A percentile compares a stretch with the other conserved stretches of the same genome.
Evolutionary conservation across 2,888 invertebrate species (phyloP).

Genomic region (Ophion ellenae): DNA sequence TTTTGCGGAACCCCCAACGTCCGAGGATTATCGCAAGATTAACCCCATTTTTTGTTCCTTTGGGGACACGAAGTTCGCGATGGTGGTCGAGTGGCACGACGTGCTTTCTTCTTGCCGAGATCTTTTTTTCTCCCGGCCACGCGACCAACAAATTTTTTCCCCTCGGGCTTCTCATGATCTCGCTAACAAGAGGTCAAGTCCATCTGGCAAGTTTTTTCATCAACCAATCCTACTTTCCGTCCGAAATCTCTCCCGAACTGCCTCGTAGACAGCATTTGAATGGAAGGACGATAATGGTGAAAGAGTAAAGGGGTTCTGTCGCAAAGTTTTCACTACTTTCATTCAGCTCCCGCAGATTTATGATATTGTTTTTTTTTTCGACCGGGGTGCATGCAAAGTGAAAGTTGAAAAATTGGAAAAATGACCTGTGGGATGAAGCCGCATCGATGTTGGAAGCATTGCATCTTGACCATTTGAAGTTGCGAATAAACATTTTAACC

Average conservation of each 20-base stretch:
- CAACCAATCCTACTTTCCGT: slow-evolving; percentile 6
- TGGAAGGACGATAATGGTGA: slow-evolving; percentile 25
- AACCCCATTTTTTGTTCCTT: slow-evolving; percentile 75
- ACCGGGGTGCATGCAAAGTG: too few relatives aligned
- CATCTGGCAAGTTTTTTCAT: slow-evolving; percentile 19
- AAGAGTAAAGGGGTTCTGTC: neutral
- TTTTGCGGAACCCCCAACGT: slow-evolving; percentile 35
- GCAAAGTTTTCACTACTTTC: too few relatives aligned
- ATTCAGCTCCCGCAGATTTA: neutral
- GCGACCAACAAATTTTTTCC: slow-evolving; percentile 53
- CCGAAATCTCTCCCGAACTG: neutral
- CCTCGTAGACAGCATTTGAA: slow-evolving; percentile 4
- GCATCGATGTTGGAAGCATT: too few relatives aligned
- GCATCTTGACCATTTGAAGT: too few relatives aligned
- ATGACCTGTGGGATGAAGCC: too few relatives aligned
- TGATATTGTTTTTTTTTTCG: neutral
- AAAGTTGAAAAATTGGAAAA: too few relatives aligned
- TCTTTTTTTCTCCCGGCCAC: slow-evolving; percentile 43
- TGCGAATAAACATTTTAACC: too few relatives aligned
- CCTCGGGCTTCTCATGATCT: neutral
- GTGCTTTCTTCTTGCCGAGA: slow-evolving; percentile 30
- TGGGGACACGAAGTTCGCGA: slow-evolving; percentile 25
- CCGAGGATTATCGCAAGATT: slow-evolving; percentile 75
- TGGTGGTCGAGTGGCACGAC: neutral
- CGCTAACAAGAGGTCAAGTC: slow-evolving; percentile 1